phyloP scores from a whole-genome alignment of 2,113 vertebrate species.

The human region DNA sequence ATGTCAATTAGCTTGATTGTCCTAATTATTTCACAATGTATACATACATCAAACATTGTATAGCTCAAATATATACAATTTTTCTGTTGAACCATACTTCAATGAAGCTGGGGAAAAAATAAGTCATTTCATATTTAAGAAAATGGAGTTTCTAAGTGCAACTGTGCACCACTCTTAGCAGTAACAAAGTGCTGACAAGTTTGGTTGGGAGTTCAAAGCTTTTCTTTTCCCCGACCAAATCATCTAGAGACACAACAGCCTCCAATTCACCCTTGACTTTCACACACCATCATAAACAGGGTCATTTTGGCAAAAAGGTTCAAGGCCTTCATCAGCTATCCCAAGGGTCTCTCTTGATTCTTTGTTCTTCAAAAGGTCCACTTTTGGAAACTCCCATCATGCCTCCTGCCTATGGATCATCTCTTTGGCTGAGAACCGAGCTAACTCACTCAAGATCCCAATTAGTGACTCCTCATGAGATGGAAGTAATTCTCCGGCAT shows the following conservation, averaged over 20 bases:
- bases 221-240: background rate
- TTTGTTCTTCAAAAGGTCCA: background rate
- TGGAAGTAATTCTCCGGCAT: background rate
- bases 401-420: background rate
- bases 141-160: background rate
- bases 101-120: background rate
- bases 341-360: background rate
- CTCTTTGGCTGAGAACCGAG: background rate
- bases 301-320: background rate
- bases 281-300: background rate
- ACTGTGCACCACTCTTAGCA: background rate
- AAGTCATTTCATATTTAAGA: background rate
- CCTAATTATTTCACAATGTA: background rate
- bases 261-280: background rate
- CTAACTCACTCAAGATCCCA: background rate
- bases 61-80: background rate
- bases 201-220: constrained; percentile 12
- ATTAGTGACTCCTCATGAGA: background rate
- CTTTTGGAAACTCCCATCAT: constrained; percentile 10
- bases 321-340: background rate
- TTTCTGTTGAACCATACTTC: background rate
- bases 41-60: background rate
- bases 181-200: background rate
- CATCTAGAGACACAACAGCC: background rate
- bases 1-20: background rate